Base-by-base conservation (phyloP, 1,140 invertebrate species). In the Ceratosolen fusciceps region DNA sequence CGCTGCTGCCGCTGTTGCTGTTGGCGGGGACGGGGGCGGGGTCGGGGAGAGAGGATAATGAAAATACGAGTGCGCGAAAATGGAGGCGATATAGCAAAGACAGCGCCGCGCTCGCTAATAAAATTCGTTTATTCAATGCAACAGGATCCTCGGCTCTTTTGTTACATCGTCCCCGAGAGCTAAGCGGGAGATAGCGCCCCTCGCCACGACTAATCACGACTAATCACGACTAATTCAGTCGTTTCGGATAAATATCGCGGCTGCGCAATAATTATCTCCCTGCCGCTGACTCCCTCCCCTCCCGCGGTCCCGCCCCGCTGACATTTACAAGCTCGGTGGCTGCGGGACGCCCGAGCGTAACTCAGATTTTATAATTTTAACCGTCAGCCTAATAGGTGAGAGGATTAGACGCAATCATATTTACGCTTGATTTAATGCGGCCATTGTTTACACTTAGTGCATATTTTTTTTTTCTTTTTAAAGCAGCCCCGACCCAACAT, bases 11-110 rank as follows among this genome's bases (percentile, higher is more conserved):
- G n/a, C n/a, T n/a, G n/a, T n/a, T n/a, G n/a, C n/a, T n/a, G n/a
- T n/a, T n/a, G n/a, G n/a, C n/a, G n/a, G n/a, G n/a, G n/a, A n/a
- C n/a, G n/a, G n/a, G n/a, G n/a, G n/a, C n/a, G n/a, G n/a, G n/a
- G n/a, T n/a, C n/a, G n/a, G 37, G 24, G 21, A 9, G 49, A 52
- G 74, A 10, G 26, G 56, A 73, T 43, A 74, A 74, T 43, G 54
- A 37, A 24, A n/a, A 60, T 9, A 73, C 31, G n/a, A 54, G 26
- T 3, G 43, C 4, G 29, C 4, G 39, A 14, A 60, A 24, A 24
- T 58, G 31, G 52, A 2, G 24, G n/a, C 39, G 54, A 24, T 0
- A 58, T 10, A 60, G 12, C 29, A 12, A 10, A 2, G 58, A 58
- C 10, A 60, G 12, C 29, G 12, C 29, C 3, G 58, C 12, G 2